Conservation (phyloP, 2,888 invertebrate species). For the Chironomus tentans region DNA sequence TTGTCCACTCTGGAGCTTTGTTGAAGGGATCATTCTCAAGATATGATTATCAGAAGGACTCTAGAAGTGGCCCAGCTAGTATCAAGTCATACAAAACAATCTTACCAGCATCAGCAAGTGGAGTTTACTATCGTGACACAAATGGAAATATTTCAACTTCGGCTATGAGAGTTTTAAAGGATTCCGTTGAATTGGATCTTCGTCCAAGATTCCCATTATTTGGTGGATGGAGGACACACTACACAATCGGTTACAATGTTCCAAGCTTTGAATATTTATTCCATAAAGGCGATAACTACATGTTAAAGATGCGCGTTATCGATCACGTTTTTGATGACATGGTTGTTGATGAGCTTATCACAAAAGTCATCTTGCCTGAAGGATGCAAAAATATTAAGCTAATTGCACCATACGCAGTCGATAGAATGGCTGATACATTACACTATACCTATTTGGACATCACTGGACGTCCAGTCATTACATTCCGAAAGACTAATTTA, state of each 20-base stretch:
- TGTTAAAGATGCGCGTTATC: conserved; percentile 85
- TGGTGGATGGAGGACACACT: conserved; percentile 98
- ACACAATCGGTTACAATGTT: conserved; percentile 92
- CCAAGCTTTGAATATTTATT: conserved; percentile 94
- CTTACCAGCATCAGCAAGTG: conserved; percentile 78
- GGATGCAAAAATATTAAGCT: conserved; percentile 75
- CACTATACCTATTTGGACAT: conserved; percentile 94
- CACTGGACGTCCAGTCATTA: conserved; percentile 81
- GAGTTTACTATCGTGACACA: conserved; percentile 92
- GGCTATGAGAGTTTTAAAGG: conserved; percentile 75
- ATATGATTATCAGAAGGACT: conserved; percentile 93
- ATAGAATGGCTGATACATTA: conserved; percentile 61
- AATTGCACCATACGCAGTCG: conserved; percentile 70
- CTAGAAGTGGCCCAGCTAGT: conserved; percentile 77
- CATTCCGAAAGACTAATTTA: conserved; percentile 71
- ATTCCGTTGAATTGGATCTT: conserved; percentile 92
- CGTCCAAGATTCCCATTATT: conserved; percentile 94
- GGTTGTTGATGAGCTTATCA: conserved; percentile 79
- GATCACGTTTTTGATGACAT: conserved; percentile 97
- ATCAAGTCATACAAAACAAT: conserved; percentile 85
- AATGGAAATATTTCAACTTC: conserved; percentile 99
- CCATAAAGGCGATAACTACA: conserved; percentile 66
- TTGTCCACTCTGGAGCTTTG: conserved; percentile 85
- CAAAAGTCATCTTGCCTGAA: conserved; percentile 90
- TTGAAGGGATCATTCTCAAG: conserved; percentile 93